phyloP scores from a whole-genome alignment of 2,113 vertebrate species.

The Paramormyrops kingsleyae region DNA sequence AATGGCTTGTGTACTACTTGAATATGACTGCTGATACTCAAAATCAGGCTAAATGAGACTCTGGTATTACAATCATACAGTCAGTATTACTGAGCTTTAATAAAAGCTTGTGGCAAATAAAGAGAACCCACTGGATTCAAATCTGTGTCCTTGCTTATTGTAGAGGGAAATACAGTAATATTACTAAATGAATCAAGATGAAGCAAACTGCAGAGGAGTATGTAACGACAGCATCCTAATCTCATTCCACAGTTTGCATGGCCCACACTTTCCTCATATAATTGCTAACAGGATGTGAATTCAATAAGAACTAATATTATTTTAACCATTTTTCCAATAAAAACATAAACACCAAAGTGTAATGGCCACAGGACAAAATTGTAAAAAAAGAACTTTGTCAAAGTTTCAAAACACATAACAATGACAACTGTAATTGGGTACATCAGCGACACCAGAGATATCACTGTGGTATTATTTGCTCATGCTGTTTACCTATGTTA shows the following conservation, averaged over 20 bases:
- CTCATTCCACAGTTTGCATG: neutral
- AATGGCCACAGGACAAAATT: neutral
- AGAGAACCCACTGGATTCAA: conserved; percentile 16
- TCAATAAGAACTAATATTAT: conserved; percentile 4
- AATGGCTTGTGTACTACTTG: neutral
- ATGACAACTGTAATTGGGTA: neutral
- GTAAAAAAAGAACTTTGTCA: neutral
- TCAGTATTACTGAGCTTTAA: neutral
- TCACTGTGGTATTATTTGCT: neutral
- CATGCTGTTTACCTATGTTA: neutral
- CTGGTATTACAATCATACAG: neutral
- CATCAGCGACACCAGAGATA: neutral
- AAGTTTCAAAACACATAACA: neutral
- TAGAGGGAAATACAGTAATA: conserved; percentile 53
- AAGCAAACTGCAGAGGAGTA: conserved; percentile 40
- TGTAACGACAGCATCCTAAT: conserved; percentile 32
- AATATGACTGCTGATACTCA: neutral
- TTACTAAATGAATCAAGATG: conserved; percentile 60
- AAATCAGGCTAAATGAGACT: neutral
- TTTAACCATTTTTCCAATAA: neutral
- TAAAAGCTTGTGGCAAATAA: neutral
- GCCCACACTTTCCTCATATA: conserved; percentile 19
- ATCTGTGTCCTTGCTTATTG: conserved; percentile 53
- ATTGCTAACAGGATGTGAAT: conserved; percentile 25
- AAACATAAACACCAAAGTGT: neutral